Percentiles rank a stretch among this genome's conserved stretches.
phyloP scores from a whole-genome alignment of 2,797 vertebrate genomes.

The Ataeniobius toweri region DNA sequence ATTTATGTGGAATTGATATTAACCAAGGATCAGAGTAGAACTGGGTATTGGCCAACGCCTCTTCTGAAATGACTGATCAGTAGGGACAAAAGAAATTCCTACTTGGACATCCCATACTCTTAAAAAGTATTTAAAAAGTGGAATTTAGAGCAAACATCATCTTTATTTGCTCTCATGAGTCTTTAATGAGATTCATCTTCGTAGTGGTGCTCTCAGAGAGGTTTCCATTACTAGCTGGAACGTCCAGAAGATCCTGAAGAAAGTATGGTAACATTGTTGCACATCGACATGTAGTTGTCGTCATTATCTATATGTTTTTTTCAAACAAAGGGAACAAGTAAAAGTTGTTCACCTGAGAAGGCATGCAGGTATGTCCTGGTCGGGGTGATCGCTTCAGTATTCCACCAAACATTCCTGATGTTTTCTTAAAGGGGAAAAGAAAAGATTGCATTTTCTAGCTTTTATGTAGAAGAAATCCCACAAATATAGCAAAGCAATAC shows the following conservation, averaged over 20 bases:
- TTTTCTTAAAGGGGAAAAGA: slow-evolving; percentile 45
- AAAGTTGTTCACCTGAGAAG: slow-evolving; percentile 60
- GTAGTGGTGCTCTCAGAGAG: slow-evolving; percentile 34
- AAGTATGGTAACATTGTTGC: neutral
- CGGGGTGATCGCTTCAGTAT: slow-evolving; percentile 48
- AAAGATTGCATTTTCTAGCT: slow-evolving; percentile 9
- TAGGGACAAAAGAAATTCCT: no score
- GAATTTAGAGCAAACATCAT: neutral
- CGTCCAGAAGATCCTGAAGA: slow-evolving; percentile 55
- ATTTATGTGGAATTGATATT: no score
- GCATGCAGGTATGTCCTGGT: slow-evolving; percentile 44
- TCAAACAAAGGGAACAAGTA: neutral
- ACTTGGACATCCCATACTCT: neutral
- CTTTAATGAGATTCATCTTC: slow-evolving; percentile 49
- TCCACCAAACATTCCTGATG: slow-evolving; percentile 45
- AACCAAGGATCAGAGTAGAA: no score
- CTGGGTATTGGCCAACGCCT: neutral
- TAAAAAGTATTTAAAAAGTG: neutral
- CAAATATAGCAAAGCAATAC: slow-evolving; percentile 26
- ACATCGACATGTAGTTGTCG: neutral
- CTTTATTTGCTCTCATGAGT: no score
- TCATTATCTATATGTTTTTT: neutral
- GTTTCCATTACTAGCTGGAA: slow-evolving; percentile 36
- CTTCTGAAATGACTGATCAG: neutral
- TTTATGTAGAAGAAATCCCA: accelerated